Conservation (phyloP, 2,113 vertebrate genomes). For the Aplodontia rufa region DNA sequence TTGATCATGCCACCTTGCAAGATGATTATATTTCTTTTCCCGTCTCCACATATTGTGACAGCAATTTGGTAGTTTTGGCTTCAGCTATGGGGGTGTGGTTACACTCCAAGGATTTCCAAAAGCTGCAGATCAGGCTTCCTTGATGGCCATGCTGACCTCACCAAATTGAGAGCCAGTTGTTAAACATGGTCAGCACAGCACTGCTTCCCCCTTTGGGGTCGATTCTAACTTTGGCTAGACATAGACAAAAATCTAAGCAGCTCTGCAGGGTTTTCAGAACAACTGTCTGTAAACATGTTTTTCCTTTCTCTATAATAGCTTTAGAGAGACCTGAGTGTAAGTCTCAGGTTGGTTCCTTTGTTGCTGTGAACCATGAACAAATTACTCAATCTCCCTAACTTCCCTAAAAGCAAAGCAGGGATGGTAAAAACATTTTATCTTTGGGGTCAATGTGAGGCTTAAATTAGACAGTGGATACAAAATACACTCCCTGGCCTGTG, state of each 20-base stretch:
- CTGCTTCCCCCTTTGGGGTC: background rate
- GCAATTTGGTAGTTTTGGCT: background rate
- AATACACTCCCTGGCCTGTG: background rate
- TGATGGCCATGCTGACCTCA: background rate
- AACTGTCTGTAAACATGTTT: too few species aligned
- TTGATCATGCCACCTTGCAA: background rate
- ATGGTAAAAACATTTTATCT: background rate
- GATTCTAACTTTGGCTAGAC: background rate
- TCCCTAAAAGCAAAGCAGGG: background rate
- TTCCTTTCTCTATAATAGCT: background rate
- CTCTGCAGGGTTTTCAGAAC: background rate
- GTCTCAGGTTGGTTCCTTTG: background rate
- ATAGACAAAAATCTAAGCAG: background rate
- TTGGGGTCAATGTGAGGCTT: background rate
- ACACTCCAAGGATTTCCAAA: background rate
- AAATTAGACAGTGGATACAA: background rate
- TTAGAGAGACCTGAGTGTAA: background rate
- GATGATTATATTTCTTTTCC: background rate
- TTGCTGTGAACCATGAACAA: background rate
- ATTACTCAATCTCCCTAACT: slow-evolving; percentile 20
- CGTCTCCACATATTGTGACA: background rate
- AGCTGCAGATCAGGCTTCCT: background rate
- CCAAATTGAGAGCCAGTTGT: background rate
- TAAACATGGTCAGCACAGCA: background rate
- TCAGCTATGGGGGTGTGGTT: background rate